A percentile compares a stretch with the other conserved stretches of the same genome.
These are phyloP conservation scores for Neodon shergylaensis DNA, from an alignment of 2,113 vertebrate genomes.

Conservation along the genomic window DNA sequence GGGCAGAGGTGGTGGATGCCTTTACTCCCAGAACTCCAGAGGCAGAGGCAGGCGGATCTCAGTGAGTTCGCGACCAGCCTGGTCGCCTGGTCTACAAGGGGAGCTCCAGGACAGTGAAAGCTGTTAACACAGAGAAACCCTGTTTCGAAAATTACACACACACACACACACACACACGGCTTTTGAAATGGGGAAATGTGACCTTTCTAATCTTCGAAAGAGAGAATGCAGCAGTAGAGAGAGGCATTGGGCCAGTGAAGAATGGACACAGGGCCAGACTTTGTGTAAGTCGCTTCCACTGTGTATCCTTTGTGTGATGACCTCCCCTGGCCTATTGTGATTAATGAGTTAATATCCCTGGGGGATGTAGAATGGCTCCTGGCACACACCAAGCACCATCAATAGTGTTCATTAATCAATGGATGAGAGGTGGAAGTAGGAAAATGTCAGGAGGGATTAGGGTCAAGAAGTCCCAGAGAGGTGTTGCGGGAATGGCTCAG, in stretches of 20 bases:
- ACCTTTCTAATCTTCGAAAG: not conserved
- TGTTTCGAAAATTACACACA: no score
- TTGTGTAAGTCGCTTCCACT: not conserved
- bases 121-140: not conserved
- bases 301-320: not conserved
- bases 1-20: accelerated
- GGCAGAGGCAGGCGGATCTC: not conserved
- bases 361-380: not conserved
- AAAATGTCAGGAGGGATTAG: not conserved
- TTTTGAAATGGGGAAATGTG: not conserved
- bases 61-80: not conserved
- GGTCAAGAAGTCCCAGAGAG: not conserved
- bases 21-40: not conserved
- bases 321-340: not conserved
- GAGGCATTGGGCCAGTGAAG: not conserved
- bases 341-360: not conserved
- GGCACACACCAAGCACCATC: not conserved
- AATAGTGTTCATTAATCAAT: not conserved
- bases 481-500: not conserved
- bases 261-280: not conserved
- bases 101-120: not conserved
- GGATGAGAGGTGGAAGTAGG: not conserved
- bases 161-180: no score
- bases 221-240: not conserved
- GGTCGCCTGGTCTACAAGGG: not conserved